Base-by-base conservation (phyloP, 2,888 invertebrate species). In the Petrolisthes manimaculis region DNA sequence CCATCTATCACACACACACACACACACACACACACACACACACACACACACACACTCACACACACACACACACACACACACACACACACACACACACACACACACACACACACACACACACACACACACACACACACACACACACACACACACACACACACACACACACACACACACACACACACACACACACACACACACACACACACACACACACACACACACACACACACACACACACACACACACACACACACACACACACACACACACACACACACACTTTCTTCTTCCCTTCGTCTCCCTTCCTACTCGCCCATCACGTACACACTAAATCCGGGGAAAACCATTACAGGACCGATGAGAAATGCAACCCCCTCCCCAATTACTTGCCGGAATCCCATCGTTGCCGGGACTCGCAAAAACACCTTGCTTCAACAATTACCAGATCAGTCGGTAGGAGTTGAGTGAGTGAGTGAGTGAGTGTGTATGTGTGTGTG, bases 141-240 rank as follows among this genome's bases (percentile, higher is more conserved):
- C 79, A 79, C 79, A 79, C 79, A 79, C 79, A 79, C 79, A 79
- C 79, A 79, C 55, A 79, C 79, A 79, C 79, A 79, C 79, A 79
- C 79, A 79, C 79, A 79, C 79, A 79, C 79, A 79, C 79, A 79
- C 55, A 79, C 55, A 79, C 54, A 53, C 54, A 53, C 4, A 74
- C 21, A 21, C 9, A 61, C 14, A 12, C 14, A 12, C 61, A 61
- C 8, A 8, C 61, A 12, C 61, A 14, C 14, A 61, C 61, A 61
- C 14, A 61, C 8, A 12, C 61, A 61, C 14, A 12, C 61, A 14
- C 8, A n/a, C 61, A 61, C 8, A 61, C 8, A 8, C 61, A 12
- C 61, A 14, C 8, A 8, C 14, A 61, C 14, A 12, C 14, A 61
- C 14, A 61, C 61, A 14, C 14, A 61, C 61, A 61, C 61, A 12